A percentile compares a stretch with the other conserved stretches of the same genome.
These are phyloP conservation scores for Spodoptera picta DNA, from an alignment of 2,888 invertebrate genomes.

Conservation along the genomic window DNA sequence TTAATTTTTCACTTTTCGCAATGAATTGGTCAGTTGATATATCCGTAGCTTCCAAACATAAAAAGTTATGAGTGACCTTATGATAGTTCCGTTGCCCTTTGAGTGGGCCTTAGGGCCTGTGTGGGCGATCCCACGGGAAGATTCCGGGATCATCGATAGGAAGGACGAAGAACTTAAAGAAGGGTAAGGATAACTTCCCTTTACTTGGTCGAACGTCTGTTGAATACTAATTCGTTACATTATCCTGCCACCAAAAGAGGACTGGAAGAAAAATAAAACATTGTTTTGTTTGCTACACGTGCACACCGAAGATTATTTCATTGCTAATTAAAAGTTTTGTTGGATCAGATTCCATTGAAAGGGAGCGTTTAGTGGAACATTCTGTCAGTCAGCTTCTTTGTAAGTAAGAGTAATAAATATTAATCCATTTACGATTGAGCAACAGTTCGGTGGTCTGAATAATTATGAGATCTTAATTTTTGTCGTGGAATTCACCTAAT, in stretches of 20 bases:
- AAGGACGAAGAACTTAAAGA: conserved; percentile 55
- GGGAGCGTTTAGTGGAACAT: conserved; percentile 1
- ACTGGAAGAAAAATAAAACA: conserved; percentile 64
- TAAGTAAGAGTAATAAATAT: no score
- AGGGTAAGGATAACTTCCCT: conserved; percentile 63
- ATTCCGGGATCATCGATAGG: conserved; percentile 53
- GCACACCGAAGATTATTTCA: conserved; percentile 63
- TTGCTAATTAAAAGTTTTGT: conserved; percentile 68
- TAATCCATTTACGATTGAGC: no score
- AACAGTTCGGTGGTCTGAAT: no score
- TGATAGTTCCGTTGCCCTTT: conserved; percentile 10
- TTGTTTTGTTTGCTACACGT: conserved; percentile 58
- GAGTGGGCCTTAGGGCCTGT: conserved; percentile 27
- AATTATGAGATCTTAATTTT: no score
- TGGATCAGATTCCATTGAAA: conserved; percentile 46
- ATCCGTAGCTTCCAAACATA: conserved; percentile 18
- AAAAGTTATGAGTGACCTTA: conserved; percentile 13
- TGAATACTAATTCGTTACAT: conserved; percentile 72
- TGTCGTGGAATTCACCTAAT: no score
- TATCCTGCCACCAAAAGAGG: conserved; percentile 54
- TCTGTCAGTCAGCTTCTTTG: no score
- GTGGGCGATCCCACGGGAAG: conserved; percentile 29
- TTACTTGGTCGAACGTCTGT: conserved; percentile 53
- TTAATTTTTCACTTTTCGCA: no score
- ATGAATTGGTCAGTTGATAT: conserved; percentile 13